A percentile compares a stretch with the other conserved stretches of the same genome.
Evolutionary conservation across 2,113 vertebrate genomes (phyloP).

Genomic region (Probosciger aterrimus): DNA sequence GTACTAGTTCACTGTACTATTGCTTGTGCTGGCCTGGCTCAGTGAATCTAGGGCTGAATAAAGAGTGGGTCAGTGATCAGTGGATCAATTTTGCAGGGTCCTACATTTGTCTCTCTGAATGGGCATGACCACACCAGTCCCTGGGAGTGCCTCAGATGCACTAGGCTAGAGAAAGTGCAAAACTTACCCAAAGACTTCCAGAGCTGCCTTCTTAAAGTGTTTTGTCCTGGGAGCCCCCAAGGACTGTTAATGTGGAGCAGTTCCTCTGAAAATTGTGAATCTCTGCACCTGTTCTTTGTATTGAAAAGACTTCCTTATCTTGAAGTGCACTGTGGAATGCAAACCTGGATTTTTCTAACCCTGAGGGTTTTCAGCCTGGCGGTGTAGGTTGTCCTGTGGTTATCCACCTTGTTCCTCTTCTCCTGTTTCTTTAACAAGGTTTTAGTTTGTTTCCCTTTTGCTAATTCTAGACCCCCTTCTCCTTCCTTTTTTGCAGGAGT

Average conservation of each 20-base stretch:
- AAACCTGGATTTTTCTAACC: background rate
- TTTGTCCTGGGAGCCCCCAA: background rate
- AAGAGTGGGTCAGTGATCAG: background rate
- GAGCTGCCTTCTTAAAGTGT: background rate
- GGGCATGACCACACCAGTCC: background rate
- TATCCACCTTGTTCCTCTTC: background rate
- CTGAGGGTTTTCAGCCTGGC: background rate
- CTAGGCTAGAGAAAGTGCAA: background rate
- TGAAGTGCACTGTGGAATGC: background rate
- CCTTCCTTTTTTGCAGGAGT: background rate
- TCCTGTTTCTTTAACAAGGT: background rate
- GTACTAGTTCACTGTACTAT: background rate
- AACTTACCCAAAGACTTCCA: background rate
- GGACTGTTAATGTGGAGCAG: background rate
- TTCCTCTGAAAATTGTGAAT: background rate
- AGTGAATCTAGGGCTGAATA: background rate
- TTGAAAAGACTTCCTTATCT: background rate
- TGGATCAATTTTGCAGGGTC: background rate
- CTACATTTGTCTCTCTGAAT: background rate
- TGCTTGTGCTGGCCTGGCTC: background rate
- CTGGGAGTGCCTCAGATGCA: background rate
- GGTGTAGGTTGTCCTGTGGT: background rate
- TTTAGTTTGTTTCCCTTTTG: background rate
- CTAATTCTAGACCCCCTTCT: background rate
- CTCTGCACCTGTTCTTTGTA: background rate